Conservation (phyloP, 2,888 invertebrate genomes). For the Exephanes ischioxanthus region DNA sequence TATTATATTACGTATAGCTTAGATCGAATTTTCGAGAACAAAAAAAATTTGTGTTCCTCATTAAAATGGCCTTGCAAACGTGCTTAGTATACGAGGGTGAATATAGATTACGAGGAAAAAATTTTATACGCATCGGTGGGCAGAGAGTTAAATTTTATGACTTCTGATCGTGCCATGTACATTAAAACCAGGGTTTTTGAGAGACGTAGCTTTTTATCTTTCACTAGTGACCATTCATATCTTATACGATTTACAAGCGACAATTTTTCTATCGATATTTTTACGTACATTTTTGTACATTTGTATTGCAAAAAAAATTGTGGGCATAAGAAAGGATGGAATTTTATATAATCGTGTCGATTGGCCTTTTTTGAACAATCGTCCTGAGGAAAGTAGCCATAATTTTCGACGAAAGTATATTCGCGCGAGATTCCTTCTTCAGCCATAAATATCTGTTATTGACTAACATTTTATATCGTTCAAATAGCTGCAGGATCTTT, state of each 20-base stretch:
- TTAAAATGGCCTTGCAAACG: constrained; percentile 53
- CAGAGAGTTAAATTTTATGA: constrained; percentile 44
- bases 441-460: constrained; percentile 34
- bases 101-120: constrained; percentile 18
- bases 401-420: constrained; percentile 7
- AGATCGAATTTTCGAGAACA: constrained; percentile 33
- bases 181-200: constrained; percentile 36
- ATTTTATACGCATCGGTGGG: constrained; percentile 47
- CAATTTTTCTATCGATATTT: constrained; percentile 48
- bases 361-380: constrained; percentile 10
- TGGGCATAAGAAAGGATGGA: background rate
- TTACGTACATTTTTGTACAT: constrained; percentile 44
- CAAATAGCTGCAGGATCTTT: constrained; percentile 22
- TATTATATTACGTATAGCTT: constrained; percentile 38
- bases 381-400: constrained; percentile 33
- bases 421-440: constrained; percentile 13
- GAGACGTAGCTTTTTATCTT: constrained; percentile 31
- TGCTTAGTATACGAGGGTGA: constrained; percentile 34
- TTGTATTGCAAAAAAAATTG: constrained; percentile 11
- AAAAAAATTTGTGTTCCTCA: constrained; percentile 51
- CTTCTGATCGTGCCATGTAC: constrained; percentile 58
- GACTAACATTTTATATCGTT: constrained; percentile 24
- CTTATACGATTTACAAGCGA: constrained; percentile 39
- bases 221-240: constrained; percentile 12
- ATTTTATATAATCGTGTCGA: constrained; percentile 9